Percentiles rank a stretch among this genome's conserved stretches.
Evolutionary conservation across 2,888 invertebrate species (phyloP).

Genomic region (Drosophila anomalipes): DNA sequence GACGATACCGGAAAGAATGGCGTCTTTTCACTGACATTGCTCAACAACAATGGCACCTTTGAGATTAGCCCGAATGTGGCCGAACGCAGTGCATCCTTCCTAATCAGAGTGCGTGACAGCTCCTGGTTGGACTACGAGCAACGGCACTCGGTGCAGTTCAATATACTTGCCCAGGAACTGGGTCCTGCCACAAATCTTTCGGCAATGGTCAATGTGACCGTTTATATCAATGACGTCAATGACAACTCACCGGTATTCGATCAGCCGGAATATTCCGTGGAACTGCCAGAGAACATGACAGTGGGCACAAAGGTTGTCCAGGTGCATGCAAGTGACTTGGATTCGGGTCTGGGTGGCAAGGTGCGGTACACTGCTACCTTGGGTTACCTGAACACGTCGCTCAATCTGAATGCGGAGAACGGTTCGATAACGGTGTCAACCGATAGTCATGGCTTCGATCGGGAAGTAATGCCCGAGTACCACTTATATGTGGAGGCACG

Average conservation of each 20-base stretch:
- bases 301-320: conserved; percentile 90
- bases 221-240: conserved; percentile 93
- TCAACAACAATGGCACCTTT: conserved; percentile 94
- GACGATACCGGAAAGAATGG: conserved; percentile 93
- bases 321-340: conserved; percentile 92
- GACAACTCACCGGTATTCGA: conserved; percentile 94
- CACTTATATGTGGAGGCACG: conserved; percentile 94
- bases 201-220: conserved; percentile 90
- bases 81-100: conserved; percentile 91
- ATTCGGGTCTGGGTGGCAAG: conserved; percentile 91
- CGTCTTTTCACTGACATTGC: conserved; percentile 91
- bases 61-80: conserved; percentile 94
- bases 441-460: conserved; percentile 91
- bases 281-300: conserved; percentile 92
- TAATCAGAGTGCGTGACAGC: conserved; percentile 93
- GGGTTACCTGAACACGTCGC: conserved; percentile 92
- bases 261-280: conserved; percentile 90
- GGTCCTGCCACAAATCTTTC: conserved; percentile 91
- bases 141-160: conserved; percentile 90
- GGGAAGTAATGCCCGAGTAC: conserved; percentile 92
- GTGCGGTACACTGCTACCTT: conserved; percentile 92
- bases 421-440: conserved; percentile 93
- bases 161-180: conserved; percentile 93
- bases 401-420: conserved; percentile 91
- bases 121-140: conserved; percentile 93